Base-by-base conservation (phyloP, 2,113 vertebrate genomes). In the Catharus bicknelli region DNA sequence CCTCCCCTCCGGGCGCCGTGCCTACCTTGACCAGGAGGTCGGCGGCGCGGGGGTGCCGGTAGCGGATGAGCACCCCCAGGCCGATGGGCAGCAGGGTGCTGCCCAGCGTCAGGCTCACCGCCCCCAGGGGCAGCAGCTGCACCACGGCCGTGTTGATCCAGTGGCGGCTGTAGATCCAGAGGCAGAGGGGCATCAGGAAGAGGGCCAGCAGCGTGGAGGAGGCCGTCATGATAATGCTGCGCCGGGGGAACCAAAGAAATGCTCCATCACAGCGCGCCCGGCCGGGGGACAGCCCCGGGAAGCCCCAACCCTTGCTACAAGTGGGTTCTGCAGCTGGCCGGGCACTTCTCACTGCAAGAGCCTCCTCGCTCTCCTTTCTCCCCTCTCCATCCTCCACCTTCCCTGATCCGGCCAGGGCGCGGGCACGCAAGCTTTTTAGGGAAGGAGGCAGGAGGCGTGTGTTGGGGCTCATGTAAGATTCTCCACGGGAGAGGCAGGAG, bases 181-280 rank as follows among this genome's bases (percentile, higher is more conserved):
- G 98, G 90, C 99, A 99, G 84, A 99, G 97, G 16, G 99, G 99
- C 99, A 99, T 99, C 93, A 99, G 94, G 69, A 99, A 96, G 29
- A 99, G 98, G 45, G 99, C 99, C 91, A 99, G 98, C 75, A 99
- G 92, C 0, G 99, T 99, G 95, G 99, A 99, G 4, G 99, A 99
- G n/a, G 98, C 98, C 74, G 99, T 99, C 99, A 99, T 99, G 97
- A 99, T 98, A 94, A 99, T 98, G 93, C 99, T 99, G 96, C 53
- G 36, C 38, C 55, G 62, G 48, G 72, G 29, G 45, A 82, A 81
- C 13, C 58, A 26, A 9, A 81, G 34, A 86, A 43, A 81, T 36
- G 17, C 38, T 13, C 51, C 7, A 36, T 94, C 58, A 86, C 23
- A 5, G 16, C 4, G 21, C 6, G 86, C 1, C 54, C 32, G n/a